Evolutionary conservation across 1,140 invertebrate genomes (phyloP), one percentile per base, ranked within the genome.

Genomic region (Caerostris darwini): DNA sequence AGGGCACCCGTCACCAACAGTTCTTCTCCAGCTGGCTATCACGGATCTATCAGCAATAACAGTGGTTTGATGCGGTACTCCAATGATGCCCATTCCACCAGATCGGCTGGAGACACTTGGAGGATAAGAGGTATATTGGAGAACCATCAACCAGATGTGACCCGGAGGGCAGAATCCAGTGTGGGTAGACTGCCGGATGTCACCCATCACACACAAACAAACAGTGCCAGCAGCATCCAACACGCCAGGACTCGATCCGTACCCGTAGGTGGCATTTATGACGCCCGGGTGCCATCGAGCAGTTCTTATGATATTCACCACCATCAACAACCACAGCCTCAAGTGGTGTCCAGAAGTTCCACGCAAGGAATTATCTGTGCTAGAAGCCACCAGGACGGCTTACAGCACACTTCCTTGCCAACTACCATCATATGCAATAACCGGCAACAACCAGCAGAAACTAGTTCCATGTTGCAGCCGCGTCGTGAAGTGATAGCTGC

Each of bases 81-180:
- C 10, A 94, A 88, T 54, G 93, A 94, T 50, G 34, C 71, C 59
- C 88, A 90, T 59, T 94, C 93, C 53, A 94, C 88, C 8, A n/a
- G 93, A 69, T 94, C 93, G 7, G 93, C 93, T 85, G 93, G 93
- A 5, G 93, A 94, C 14, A 94, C 93, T 1, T 94, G 93, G 93
- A 90, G 93, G 69, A 94, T 94, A n/a, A 64, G 93, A 12, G 93
- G 93, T 3, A 90, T 94, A 58, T 59, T 94, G 5, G 93, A 94
- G 59, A 94, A 94, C 54, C 92, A 94, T 6, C 92, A 64, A 3
- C 93, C 93, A 3, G 93, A 94, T 53, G 88, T 94, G 17, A 94
- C 93, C 50, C 71, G 87, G n/a, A 77, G 93, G 50, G 93, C 93
- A 5, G 93, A 94, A 54, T 90, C 93, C 2, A 90, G 81, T 61